These are phyloP conservation scores for Venusia cambrica DNA, from an alignment of 2,888 invertebrate genomes.

Conservation along the genomic window DNA sequence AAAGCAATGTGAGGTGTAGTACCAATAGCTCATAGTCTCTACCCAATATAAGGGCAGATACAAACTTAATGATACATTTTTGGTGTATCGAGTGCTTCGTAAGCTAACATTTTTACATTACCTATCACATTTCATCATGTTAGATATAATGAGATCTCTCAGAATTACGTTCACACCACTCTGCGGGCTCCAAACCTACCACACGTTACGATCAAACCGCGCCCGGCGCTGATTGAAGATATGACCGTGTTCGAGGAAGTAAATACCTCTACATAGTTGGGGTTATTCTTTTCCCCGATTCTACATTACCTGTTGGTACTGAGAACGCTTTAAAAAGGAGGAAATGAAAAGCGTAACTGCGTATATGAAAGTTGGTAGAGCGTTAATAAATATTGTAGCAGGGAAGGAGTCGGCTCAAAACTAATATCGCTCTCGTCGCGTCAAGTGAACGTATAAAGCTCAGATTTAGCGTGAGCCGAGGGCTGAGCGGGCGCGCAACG, in stretches of 20 bases:
- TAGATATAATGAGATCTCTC: constrained; percentile 28
- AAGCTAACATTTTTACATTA: constrained; percentile 23
- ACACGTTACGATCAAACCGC: constrained; percentile 26
- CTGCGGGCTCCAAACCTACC: constrained; percentile 22
- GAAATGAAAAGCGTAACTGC: constrained; percentile 44
- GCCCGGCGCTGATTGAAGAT: constrained; percentile 24
- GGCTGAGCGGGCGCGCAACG: constrained; percentile 75
- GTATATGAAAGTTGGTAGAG: constrained; percentile 47
- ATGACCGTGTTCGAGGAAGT: constrained; percentile 27
- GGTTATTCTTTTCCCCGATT: constrained; percentile 28
- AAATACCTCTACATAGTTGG: constrained; percentile 29
- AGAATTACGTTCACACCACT: constrained; percentile 27
- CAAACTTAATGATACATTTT: no score
- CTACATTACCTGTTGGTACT: constrained; percentile 35
- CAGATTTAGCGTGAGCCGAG: constrained; percentile 78
- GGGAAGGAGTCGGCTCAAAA: constrained; percentile 73
- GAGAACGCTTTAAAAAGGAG: constrained; percentile 46
- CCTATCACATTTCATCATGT: constrained; percentile 22
- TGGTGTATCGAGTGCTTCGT: no score
- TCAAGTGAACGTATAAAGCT: constrained; percentile 81
- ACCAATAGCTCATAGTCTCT: no score
- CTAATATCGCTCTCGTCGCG: constrained; percentile 79
- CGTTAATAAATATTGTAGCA: constrained; percentile 78
- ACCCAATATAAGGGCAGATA: no score
- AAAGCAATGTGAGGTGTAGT: no score